phyloP scores from a whole-genome alignment of 2,113 vertebrate species.

The Dolichallabes microphthalmus region DNA sequence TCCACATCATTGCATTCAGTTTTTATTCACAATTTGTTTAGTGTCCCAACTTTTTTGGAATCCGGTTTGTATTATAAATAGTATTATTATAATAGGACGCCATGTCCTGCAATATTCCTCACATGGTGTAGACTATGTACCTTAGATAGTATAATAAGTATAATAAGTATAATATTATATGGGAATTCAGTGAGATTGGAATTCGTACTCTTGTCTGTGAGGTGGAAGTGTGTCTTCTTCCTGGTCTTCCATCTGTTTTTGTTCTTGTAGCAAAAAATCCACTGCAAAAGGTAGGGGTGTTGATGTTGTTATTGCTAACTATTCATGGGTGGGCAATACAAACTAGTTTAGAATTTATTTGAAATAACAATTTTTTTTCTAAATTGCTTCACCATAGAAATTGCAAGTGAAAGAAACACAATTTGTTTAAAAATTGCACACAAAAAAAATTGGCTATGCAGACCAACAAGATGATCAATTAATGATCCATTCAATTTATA shows the following conservation, averaged over 20 bases:
- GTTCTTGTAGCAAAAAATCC: constrained; percentile 79
- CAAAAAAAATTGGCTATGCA: not conserved
- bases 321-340: not conserved
- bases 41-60: too few relatives aligned
- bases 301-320: too few relatives aligned
- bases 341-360: not conserved
- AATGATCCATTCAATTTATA: not conserved
- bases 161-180: not conserved
- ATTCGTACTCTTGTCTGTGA: constrained; percentile 78
- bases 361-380: not conserved
- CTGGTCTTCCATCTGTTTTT: constrained; percentile 68
- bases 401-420: not conserved
- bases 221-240: constrained; percentile 61
- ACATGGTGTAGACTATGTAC: not conserved
- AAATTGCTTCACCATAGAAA: not conserved
- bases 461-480: not conserved
- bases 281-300: constrained; percentile 69
- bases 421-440: too few relatives aligned
- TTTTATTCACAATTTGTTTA: too few relatives aligned
- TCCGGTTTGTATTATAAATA: too few relatives aligned
- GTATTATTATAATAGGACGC: too few relatives aligned
- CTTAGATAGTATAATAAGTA: not conserved
- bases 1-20: too few relatives aligned
- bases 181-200: constrained; percentile 42
- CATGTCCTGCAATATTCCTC: too few relatives aligned